Conservation (phyloP, 2,888 invertebrate genomes). For the Meta bourneti region DNA sequence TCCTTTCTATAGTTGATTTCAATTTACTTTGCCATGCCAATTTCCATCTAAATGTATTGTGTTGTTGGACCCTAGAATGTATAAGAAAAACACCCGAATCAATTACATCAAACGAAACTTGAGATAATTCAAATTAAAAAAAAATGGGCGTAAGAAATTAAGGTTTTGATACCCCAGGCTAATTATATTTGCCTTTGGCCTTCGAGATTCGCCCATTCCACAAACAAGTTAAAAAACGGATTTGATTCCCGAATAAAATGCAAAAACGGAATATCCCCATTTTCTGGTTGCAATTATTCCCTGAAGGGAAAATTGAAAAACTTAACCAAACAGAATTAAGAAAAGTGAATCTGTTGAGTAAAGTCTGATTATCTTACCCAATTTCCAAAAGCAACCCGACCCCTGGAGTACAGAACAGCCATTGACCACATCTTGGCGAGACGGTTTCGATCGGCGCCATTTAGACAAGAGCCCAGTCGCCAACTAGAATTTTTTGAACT, state of each 20-base stretch:
- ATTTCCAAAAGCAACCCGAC: neutral
- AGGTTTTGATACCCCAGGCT: too few relatives aligned
- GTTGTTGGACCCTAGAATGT: too few relatives aligned
- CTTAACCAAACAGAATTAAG: neutral
- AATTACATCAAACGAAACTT: too few relatives aligned
- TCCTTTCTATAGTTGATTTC: too few relatives aligned
- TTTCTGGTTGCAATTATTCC: neutral
- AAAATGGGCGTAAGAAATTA: too few relatives aligned
- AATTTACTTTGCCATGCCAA: too few relatives aligned
- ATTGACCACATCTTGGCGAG: slow-evolving; percentile 41
- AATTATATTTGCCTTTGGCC: too few relatives aligned
- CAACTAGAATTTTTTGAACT: slow-evolving; percentile 14
- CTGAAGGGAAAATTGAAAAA: neutral
- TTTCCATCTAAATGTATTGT: too few relatives aligned
- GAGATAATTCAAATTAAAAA: too few relatives aligned
- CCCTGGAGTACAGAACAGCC: neutral
- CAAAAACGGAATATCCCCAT: neutral
- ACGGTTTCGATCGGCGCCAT: slow-evolving; percentile 37
- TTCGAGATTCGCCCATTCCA: too few relatives aligned
- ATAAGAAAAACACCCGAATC: too few relatives aligned
- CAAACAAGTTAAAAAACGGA: too few relatives aligned
- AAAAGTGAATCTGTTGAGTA: neutral
- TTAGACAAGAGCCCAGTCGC: slow-evolving; percentile 36
- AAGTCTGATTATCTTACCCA: neutral
- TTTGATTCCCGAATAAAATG: neutral